A percentile compares a stretch with the other conserved stretches of the same genome.
Evolutionary conservation across 2,888 invertebrate species (phyloP).

Genomic region (Pheosia tremula): DNA sequence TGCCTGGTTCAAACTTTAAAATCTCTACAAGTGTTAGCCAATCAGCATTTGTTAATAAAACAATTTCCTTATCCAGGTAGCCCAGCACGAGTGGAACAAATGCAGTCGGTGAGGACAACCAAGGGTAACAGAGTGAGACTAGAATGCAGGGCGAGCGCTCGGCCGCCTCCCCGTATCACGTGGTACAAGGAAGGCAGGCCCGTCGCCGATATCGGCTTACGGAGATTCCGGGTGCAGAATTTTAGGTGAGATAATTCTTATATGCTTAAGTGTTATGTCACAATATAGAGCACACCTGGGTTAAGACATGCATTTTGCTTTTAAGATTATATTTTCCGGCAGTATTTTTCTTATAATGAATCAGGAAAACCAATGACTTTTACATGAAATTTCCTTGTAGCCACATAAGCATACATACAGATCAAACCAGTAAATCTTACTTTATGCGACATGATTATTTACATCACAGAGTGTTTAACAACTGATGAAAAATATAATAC

Average conservation of each 20-base stretch:
- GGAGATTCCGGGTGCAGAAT: constrained; percentile 85
- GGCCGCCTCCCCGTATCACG: constrained; percentile 91
- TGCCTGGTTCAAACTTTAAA: too few relatives aligned
- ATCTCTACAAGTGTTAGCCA: too few relatives aligned
- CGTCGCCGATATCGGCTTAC: constrained; percentile 85
- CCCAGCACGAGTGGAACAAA: constrained; percentile 73
- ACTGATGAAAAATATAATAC: neutral
- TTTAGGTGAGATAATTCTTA: constrained; percentile 75
- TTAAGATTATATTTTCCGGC: too few relatives aligned
- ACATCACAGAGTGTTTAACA: neutral
- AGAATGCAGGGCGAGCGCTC: constrained; percentile 90
- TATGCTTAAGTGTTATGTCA: too few relatives aligned
- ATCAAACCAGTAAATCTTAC: constrained; percentile 8
- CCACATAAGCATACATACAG: neutral
- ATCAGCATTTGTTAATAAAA: constrained; percentile 10
- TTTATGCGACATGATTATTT: neutral
- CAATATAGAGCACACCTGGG: too few relatives aligned
- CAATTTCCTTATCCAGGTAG: constrained; percentile 58
- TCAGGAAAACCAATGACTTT: constrained; percentile 7
- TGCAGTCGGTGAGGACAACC: constrained; percentile 71
- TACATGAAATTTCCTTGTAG: neutral
- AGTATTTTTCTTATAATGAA: neutral
- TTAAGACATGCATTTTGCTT: too few relatives aligned
- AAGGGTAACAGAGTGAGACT: constrained; percentile 86
- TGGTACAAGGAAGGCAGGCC: constrained; percentile 92